phyloP scores from a whole-genome alignment of 2,113 vertebrate genomes.

The Ramphastos sulfuratus region DNA sequence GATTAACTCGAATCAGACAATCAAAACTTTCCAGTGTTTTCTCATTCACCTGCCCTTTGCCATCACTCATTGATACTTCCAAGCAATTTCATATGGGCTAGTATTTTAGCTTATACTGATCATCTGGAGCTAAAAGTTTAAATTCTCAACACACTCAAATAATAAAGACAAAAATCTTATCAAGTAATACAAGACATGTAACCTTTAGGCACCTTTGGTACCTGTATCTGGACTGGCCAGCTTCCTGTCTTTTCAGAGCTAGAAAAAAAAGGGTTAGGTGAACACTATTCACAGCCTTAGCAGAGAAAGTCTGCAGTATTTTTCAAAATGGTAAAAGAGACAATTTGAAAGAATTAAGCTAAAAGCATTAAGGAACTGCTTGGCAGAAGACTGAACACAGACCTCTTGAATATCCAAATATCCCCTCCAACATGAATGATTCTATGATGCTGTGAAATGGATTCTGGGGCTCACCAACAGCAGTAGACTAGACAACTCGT shows the following conservation, averaged over 20 bases:
- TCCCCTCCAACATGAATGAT: not conserved
- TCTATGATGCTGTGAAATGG: not conserved
- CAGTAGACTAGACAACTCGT: not conserved
- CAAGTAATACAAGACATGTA: not conserved
- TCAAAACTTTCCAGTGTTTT: not conserved
- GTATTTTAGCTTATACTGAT: not conserved
- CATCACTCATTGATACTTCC: not conserved
- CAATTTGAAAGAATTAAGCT: not conserved
- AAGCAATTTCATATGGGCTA: not conserved
- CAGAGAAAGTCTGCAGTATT: not conserved
- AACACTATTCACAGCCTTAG: not conserved
- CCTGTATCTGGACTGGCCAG: not conserved
- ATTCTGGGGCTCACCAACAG: not conserved
- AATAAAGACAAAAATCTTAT: not conserved
- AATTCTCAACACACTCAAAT: not conserved
- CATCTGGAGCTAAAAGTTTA: not conserved
- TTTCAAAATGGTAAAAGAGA: not conserved
- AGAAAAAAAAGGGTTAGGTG: not conserved
- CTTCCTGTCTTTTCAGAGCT: not conserved
- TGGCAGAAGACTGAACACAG: not conserved
- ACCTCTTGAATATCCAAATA: not conserved
- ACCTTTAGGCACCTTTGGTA: not conserved
- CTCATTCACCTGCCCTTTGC: not conserved
- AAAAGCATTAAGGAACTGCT: not conserved
- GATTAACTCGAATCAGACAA: not conserved